Percentiles rank a stretch among this genome's conserved stretches.
phyloP scores from a whole-genome alignment of 1,140 invertebrate genomes.

The Anoplolepis gracilipes region DNA sequence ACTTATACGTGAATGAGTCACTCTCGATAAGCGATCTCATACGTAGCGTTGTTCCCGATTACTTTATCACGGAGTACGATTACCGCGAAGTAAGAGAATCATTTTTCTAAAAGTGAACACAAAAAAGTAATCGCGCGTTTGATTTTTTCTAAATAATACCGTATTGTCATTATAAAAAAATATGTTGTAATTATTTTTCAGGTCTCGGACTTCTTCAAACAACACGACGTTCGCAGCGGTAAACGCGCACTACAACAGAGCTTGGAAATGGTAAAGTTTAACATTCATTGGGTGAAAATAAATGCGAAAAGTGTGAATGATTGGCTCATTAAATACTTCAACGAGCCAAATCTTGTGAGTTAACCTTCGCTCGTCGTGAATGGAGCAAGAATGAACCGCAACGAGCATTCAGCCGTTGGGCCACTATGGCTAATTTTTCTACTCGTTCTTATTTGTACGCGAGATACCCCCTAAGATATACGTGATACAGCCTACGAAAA shows the following conservation, averaged over 20 bases:
- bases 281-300: constrained; percentile 91
- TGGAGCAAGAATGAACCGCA: constrained; percentile 55
- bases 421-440: constrained; percentile 55
- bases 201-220: constrained; percentile 90
- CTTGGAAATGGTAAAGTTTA: constrained; percentile 91
- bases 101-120: background rate
- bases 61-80: constrained; percentile 90
- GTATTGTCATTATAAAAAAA: background rate
- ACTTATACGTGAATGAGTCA: constrained; percentile 89
- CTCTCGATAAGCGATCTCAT: constrained; percentile 90
- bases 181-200: constrained; percentile 73
- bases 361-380: constrained; percentile 66
- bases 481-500: constrained; percentile 40
- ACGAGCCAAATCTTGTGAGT: constrained; percentile 66
- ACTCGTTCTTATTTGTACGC: constrained; percentile 55
- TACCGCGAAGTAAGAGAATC: constrained; percentile 88
- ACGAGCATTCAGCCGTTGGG: constrained; percentile 31
- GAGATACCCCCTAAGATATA: constrained; percentile 16
- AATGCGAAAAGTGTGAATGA: constrained; percentile 88
- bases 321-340: constrained; percentile 87
- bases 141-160: background rate
- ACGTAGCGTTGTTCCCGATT: constrained; percentile 89
- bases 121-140: background rate
- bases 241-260: constrained; percentile 90
- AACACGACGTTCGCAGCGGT: constrained; percentile 89